phyloP scores from a whole-genome alignment of 2,113 vertebrate genomes.

The Anser cygnoides region DNA sequence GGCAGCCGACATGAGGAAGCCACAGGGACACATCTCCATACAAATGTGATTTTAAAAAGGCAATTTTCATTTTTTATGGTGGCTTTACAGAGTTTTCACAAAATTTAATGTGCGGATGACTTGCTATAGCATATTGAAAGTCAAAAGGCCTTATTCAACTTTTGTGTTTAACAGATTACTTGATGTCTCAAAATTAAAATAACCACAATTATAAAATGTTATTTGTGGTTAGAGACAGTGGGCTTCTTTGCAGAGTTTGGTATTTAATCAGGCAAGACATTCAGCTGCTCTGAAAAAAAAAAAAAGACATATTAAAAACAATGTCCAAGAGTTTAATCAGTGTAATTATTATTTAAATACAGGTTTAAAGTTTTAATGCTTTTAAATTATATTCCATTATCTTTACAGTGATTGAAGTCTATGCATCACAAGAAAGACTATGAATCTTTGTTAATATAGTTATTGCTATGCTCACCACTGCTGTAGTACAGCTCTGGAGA shows the following conservation, averaged over 20 bases:
- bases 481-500: neutral
- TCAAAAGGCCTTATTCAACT: conserved; percentile 44
- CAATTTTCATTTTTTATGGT: conserved; percentile 67
- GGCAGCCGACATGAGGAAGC: conserved; percentile 59
- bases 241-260: conserved; percentile 5
- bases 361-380: conserved; percentile 20
- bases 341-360: conserved; percentile 43
- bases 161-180: conserved; percentile 47
- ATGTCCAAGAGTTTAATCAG: neutral
- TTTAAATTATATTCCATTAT: conserved; percentile 51
- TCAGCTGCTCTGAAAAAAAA: conserved; percentile 32
- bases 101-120: conserved; percentile 59
- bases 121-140: conserved; percentile 62
- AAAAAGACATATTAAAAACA: conserved; percentile 4
- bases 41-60: conserved; percentile 73
- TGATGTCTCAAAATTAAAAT: conserved; percentile 55
- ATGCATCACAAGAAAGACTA: neutral
- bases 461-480: neutral
- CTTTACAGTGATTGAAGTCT: neutral
- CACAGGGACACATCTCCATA: conserved; percentile 74
- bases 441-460: neutral
- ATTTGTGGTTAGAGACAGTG: conserved; percentile 19
- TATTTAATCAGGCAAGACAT: conserved; percentile 17
- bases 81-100: conserved; percentile 49
- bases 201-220: conserved; percentile 44